Evolutionary conservation across 2,888 invertebrate genomes (phyloP).

Genomic region (Celastrina argiolus): DNA sequence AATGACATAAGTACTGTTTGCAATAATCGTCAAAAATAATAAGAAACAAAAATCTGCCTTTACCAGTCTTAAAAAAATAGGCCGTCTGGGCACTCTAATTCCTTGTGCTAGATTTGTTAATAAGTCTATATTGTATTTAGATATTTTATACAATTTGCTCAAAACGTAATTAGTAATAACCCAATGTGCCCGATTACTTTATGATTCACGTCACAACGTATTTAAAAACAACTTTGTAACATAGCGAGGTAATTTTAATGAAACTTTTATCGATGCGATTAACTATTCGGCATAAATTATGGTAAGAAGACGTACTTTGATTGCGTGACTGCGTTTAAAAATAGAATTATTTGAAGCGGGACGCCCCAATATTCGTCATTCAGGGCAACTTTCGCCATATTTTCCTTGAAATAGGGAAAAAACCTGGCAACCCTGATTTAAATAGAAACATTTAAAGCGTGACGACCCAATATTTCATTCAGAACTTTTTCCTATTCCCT

Average conservation of each 20-base stretch:
- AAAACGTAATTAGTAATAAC: neutral
- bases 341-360: constrained; percentile 24
- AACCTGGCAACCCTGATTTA: constrained; percentile 30
- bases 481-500: neutral
- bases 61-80: no score
- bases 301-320: constrained; percentile 14
- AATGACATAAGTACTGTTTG: no score
- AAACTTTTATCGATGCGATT: constrained; percentile 6
- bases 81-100: neutral
- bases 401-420: neutral
- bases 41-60: no score
- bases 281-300: constrained; percentile 8
- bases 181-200: neutral
- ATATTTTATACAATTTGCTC: neutral
- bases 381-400: neutral
- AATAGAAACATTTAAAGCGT: constrained; percentile 23
- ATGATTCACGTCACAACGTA: neutral
- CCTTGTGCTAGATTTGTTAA: neutral
- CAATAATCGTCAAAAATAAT: no score
- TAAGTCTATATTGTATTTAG: neutral
- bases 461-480: neutral
- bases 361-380: constrained; percentile 6
- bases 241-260: neutral
- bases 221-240: neutral
- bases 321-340: constrained; percentile 27